Evolutionary conservation across 1,140 invertebrate genomes (phyloP), one percentile per base, ranked within the genome.

Genomic region (Rhyacophila brunnea): DNA sequence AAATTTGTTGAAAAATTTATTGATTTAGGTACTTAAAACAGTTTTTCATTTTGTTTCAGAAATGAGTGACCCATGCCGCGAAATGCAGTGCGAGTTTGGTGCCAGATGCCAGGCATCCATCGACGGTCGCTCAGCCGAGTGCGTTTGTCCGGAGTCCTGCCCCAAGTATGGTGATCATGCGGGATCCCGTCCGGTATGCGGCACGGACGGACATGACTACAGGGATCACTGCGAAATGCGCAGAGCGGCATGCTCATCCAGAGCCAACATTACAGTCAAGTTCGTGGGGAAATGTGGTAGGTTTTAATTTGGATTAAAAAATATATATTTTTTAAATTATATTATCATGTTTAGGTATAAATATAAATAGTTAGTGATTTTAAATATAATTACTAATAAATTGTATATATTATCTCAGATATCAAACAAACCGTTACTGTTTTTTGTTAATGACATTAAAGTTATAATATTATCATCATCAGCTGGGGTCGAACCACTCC

Each of bases 241-340:
- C 60, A 80, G 83, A 60, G 82, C 84, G n/a, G 87, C 91, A 0
- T 96, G 93, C 74, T 77, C 81, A 15, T 74, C 81, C 11, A 84
- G 86, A 59, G 80, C 79, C 47, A 90, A 91, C 71, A 89, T 96
- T 67, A 86, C 84, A n/a, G 84, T 93, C 67, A 92, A 91, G 70
- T 95, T 90, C 74, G 82, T 83, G 54, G 93, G 93, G 40, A 91
- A 90, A 81, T 96, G 93, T 76, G 92, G 93, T 96, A 74, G 86
- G 89, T 85, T 62, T 9, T 14, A 28, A 28, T 28, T 28, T n/a
- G n/a, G n/a, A n/a, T n/a, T n/a, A n/a, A n/a, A n/a, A n/a, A n/a
- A n/a, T n/a, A n/a, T n/a, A n/a, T n/a, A n/a, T n/a, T n/a, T n/a
- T n/a, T n/a, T n/a, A n/a, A n/a, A n/a, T n/a, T n/a, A n/a, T n/a